These are phyloP conservation scores for Drosophila barbarae DNA, from an alignment of 2,888 invertebrate species.

Conservation along the genomic window DNA sequence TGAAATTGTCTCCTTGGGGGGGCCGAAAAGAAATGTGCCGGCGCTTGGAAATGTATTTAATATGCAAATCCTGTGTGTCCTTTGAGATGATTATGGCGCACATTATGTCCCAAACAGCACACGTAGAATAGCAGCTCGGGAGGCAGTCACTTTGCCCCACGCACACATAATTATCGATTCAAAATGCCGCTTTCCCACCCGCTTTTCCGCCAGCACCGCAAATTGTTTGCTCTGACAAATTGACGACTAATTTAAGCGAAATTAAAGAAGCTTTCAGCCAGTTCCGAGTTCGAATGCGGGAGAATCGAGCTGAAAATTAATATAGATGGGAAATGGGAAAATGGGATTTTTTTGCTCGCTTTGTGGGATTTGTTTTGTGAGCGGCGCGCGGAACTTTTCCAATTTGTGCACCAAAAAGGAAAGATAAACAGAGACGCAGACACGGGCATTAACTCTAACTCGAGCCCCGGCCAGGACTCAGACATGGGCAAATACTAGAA, in stretches of 20 bases:
- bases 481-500: slow-evolving; percentile 41
- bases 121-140: slow-evolving; percentile 14
- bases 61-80: slow-evolving; percentile 63
- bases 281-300: background rate
- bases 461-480: slow-evolving; percentile 14
- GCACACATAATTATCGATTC: slow-evolving; percentile 46
- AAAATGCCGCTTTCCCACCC: slow-evolving; percentile 32
- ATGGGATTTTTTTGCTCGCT: slow-evolving; percentile 11
- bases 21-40: slow-evolving; percentile 27
- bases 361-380: slow-evolving; percentile 38
- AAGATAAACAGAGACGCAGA: slow-evolving; percentile 39
- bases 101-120: slow-evolving; percentile 48
- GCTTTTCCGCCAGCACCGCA: background rate
- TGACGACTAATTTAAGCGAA: slow-evolving; percentile 47
- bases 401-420: slow-evolving; percentile 56
- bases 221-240: slow-evolving; percentile 34
- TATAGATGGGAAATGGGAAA: slow-evolving; percentile 45
- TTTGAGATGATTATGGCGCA: slow-evolving; percentile 55
- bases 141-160: slow-evolving; percentile 4
- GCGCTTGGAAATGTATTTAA: slow-evolving; percentile 50
- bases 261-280: slow-evolving; percentile 45
- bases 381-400: slow-evolving; percentile 60
- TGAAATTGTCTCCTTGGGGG: slow-evolving; percentile 52
- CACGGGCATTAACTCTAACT: slow-evolving; percentile 34
- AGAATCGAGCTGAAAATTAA: slow-evolving; percentile 55